These are phyloP conservation scores for Cirrhinus mrigala DNA, from an alignment of 2,797 vertebrate species.

Conservation along the genomic window DNA sequence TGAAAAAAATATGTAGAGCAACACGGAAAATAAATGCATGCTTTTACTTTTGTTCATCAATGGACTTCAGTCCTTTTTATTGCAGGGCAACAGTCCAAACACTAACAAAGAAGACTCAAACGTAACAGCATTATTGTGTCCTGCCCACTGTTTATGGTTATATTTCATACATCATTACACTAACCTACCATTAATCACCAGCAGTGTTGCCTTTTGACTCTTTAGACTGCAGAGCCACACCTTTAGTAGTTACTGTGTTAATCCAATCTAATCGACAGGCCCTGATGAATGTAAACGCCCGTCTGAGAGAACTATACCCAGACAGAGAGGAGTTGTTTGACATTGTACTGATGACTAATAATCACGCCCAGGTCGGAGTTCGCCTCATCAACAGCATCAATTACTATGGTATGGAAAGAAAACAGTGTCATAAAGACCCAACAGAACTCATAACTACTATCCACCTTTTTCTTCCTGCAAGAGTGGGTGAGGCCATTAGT, in stretches of 20 bases:
- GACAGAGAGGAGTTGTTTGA: slow-evolving; percentile 93
- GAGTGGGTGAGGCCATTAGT: too few species aligned
- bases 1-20: background rate
- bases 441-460: background rate
- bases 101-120: background rate
- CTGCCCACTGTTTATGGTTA: background rate
- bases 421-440: background rate
- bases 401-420: slow-evolving; percentile 84
- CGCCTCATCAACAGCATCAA: slow-evolving; percentile 98
- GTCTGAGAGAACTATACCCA: slow-evolving; percentile 88
- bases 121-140: background rate
- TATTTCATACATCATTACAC: background rate
- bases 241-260: background rate
- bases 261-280: slow-evolving; percentile 77
- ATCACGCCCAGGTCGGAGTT: slow-evolving; percentile 94
- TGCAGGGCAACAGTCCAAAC: background rate
- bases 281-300: slow-evolving; percentile 86
- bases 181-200: background rate
- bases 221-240: background rate
- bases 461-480: too few species aligned
- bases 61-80: slow-evolving; percentile 3
- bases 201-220: background rate
- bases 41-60: background rate
- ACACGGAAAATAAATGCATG: background rate
- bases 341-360: slow-evolving; percentile 96